Percentiles rank a stretch among this genome's conserved stretches.
Evolutionary conservation across 2,888 invertebrate genomes (phyloP).

Genomic region (Parasteatoda lunata): DNA sequence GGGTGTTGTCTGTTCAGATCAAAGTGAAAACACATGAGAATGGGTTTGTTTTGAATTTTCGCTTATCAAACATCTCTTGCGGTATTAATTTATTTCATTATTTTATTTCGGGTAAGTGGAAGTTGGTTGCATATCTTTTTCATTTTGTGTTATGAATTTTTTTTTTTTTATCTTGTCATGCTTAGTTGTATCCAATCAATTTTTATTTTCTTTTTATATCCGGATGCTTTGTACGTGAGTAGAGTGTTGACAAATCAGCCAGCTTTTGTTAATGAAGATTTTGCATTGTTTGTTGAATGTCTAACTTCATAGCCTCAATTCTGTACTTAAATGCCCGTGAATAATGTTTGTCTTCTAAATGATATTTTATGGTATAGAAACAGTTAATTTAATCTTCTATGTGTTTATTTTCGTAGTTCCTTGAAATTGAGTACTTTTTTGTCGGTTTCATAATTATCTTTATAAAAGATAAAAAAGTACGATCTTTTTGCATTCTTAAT

Average conservation of each 20-base stretch:
- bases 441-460: too few relatives aligned
- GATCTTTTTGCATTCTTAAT: too few relatives aligned
- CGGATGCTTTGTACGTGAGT: background rate
- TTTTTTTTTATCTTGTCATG: background rate
- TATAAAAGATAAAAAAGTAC: too few relatives aligned
- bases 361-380: background rate
- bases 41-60: background rate
- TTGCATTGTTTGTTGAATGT: too few relatives aligned
- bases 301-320: too few relatives aligned
- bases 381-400: too few relatives aligned
- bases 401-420: background rate
- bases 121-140: too few relatives aligned
- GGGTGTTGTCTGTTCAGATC: slow-evolving; percentile 16
- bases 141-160: background rate
- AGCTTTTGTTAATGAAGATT: too few relatives aligned
- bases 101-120: background rate
- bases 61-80: background rate
- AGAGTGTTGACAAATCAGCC: background rate
- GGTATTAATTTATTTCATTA: background rate
- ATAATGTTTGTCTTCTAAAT: background rate
- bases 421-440: too few relatives aligned
- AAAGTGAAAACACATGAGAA: slow-evolving; percentile 1
- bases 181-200: background rate
- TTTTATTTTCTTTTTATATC: background rate
- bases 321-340: too few relatives aligned